A percentile compares a stretch with the other conserved stretches of the same genome.
Evolutionary conservation across 2,888 invertebrate genomes (phyloP).

Genomic region (Epistrophe eligans): DNA sequence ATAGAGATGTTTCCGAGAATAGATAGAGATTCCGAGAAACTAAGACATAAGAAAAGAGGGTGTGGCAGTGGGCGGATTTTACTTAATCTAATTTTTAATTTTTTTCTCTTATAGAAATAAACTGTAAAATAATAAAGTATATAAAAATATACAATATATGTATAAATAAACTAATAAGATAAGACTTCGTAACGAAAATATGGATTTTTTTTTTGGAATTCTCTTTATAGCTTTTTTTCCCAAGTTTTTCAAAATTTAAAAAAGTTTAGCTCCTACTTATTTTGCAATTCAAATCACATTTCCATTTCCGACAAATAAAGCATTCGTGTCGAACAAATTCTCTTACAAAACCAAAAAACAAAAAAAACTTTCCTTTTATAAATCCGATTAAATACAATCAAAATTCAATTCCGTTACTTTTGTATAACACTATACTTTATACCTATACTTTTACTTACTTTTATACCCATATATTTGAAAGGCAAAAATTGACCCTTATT

Average conservation of each 20-base stretch:
- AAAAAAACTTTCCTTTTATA: background rate
- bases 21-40: too few species aligned
- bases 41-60: too few species aligned
- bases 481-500: conserved; percentile 35
- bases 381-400: conserved; percentile 30
- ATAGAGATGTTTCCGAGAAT: too few species aligned
- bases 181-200: too few species aligned
- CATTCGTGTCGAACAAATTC: conserved; percentile 16
- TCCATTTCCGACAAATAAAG: background rate
- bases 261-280: background rate
- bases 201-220: background rate
- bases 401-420: conserved; percentile 16
- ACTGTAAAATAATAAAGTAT: too few species aligned
- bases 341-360: background rate
- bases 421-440: background rate
- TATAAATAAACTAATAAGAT: too few species aligned
- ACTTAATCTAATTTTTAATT: too few species aligned
- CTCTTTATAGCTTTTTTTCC: background rate
- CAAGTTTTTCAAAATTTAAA: background rate
- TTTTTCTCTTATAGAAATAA: too few species aligned
- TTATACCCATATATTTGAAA: conserved; percentile 20
- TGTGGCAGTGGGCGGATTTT: too few species aligned
- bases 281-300: conserved; percentile 3
- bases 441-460: background rate
- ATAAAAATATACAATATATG: too few species aligned